Conservation (phyloP, 1,140 invertebrate genomes). For the Tigriopus japonicus region DNA sequence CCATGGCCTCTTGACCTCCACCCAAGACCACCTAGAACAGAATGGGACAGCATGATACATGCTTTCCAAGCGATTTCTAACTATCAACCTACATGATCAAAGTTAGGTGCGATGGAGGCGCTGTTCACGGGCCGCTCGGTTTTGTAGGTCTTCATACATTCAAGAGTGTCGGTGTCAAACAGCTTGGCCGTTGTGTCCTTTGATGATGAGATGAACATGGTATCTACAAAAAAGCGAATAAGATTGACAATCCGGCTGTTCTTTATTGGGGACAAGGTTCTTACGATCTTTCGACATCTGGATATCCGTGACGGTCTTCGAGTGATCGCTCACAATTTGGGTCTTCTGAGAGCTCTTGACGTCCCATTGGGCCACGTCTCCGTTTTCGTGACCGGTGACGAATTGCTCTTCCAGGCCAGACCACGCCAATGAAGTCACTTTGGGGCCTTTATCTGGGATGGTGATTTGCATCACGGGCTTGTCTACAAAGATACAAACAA, state of each 20-base stretch:
- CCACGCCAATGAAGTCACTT: slow-evolving; percentile 82
- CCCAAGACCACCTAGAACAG: slow-evolving; percentile 61
- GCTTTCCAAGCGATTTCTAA: neutral
- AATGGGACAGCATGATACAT: slow-evolving; percentile 2
- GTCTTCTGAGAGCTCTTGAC: slow-evolving; percentile 33
- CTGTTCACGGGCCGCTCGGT: slow-evolving; percentile 92
- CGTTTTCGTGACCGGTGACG: slow-evolving; percentile 62
- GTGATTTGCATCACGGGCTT: slow-evolving; percentile 40
- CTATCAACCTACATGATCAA: slow-evolving; percentile 58
- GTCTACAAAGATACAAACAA: slow-evolving; percentile 24
- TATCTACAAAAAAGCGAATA: neutral
- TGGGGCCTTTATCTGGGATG: slow-evolving; percentile 34
- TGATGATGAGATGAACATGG: slow-evolving; percentile 86
- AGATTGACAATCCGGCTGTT: neutral
- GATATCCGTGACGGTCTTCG: slow-evolving; percentile 79
- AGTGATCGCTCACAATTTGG: slow-evolving; percentile 55
- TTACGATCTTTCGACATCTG: slow-evolving; percentile 77
- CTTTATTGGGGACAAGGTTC: slow-evolving; percentile 22
- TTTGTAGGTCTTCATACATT: slow-evolving; percentile 79
- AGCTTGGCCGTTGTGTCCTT: slow-evolving; percentile 84
- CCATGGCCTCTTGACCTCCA: slow-evolving; percentile 96
- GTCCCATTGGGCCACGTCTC: slow-evolving; percentile 78
- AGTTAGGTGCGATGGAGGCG: slow-evolving; percentile 78
- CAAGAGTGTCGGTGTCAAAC: slow-evolving; percentile 66
- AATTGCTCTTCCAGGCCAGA: slow-evolving; percentile 38